Conservation (phyloP, 2,797 vertebrate genomes). For the Xiphophorus birchmanni region DNA sequence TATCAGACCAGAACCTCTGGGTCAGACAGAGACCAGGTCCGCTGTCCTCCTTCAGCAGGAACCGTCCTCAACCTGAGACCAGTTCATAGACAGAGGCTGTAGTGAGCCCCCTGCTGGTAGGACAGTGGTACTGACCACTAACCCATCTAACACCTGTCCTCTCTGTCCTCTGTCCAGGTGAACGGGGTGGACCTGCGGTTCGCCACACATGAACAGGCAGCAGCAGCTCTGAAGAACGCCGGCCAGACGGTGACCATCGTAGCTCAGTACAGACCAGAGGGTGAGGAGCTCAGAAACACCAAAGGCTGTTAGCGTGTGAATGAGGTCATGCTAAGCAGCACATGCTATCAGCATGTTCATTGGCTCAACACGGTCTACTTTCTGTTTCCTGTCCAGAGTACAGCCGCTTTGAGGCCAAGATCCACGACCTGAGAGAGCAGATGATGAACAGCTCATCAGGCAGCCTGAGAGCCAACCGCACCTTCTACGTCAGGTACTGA, state of each 20-base stretch:
- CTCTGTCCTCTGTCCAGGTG: slow-evolving; percentile 77
- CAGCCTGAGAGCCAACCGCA: slow-evolving; percentile 74
- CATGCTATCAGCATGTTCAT: neutral
- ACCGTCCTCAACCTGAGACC: neutral
- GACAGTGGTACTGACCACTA: neutral
- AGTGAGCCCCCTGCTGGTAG: slow-evolving; percentile 4
- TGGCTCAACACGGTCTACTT: neutral
- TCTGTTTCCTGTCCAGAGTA: slow-evolving; percentile 75
- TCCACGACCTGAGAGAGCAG: slow-evolving; percentile 90
- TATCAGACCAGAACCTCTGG: neutral
- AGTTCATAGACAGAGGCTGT: neutral
- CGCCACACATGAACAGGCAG: slow-evolving; percentile 90
- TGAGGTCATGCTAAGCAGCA: no score
- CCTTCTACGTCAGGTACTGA: slow-evolving; percentile 70
- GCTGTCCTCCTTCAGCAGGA: no score
- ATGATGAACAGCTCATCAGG: slow-evolving; percentile 88
- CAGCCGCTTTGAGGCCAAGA: slow-evolving; percentile 90
- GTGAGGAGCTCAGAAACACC: slow-evolving; percentile 37
- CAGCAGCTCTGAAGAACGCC: slow-evolving; percentile 90
- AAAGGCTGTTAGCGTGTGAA: neutral
- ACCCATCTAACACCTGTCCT: neutral
- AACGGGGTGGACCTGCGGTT: slow-evolving; percentile 90
- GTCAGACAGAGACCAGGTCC: neutral
- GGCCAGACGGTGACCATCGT: slow-evolving; percentile 91
- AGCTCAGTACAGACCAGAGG: slow-evolving; percentile 87